Base-by-base conservation (phyloP, 2,888 invertebrate genomes). In the Cyclophora albipunctata region DNA sequence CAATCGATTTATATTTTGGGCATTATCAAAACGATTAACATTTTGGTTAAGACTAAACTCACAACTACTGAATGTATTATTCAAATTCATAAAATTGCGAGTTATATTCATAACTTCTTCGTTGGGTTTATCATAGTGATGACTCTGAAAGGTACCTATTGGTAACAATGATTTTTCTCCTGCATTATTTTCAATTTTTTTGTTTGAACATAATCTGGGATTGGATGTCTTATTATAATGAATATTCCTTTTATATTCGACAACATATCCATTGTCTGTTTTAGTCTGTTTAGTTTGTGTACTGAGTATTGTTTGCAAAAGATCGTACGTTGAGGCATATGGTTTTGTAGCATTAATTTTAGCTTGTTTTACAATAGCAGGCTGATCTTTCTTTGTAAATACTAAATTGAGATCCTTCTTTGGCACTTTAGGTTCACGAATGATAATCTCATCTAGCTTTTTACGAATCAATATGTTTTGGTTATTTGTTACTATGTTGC, bases 301-400 rank as follows among this genome's bases (percentile, higher is more conserved):
- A 54, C 53, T 62, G 20, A 74, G 49, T 57, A 81, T 63, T 5
- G 83, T 75, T 58, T 77, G 64, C 7, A 85, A 55, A 40, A 85
- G 69, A 55, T 84, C 84, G 56, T 75, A 72, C 0, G 81, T 78
- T 34, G 74, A 77, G 55, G 71, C 68, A 48, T 58, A 63, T 1
- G 42, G 7, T 48, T 67, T 69, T 7, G 56, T 34, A n/a, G 49
- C 50, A 43, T 6, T 43, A 20, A 6, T 48, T 42, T 2, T 3
- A 42, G 0, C 41, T 44, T 49, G 3, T 50, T 6, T 5, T 37
- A 37, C 37, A 37, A 5, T 37, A 37, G 4, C 5, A 4, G 37
- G 37, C 5, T 37, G 4, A 37, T 5, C 37, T 37, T 37, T 4
- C 5, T 37, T 37, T 20, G 43, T 43, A 20, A 43, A 42, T 42